Evolutionary conservation across 2,888 invertebrate genomes (phyloP).

Genomic region (Cataglyphis rosenhaueri): DNA sequence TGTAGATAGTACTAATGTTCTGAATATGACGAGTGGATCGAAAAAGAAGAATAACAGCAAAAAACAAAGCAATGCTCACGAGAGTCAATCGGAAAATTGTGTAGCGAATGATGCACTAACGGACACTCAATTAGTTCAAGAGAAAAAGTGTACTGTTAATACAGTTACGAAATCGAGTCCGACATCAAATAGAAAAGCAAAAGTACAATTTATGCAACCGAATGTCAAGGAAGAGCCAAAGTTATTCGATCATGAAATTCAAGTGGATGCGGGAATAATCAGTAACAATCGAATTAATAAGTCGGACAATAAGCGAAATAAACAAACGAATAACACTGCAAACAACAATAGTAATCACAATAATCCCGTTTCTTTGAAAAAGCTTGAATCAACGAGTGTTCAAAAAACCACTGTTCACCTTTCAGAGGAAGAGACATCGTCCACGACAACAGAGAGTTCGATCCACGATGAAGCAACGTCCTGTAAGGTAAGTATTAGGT

Average conservation of each 20-base stretch:
- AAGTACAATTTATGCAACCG: constrained; percentile 60
- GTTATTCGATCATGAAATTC: constrained; percentile 84
- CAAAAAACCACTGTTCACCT: constrained; percentile 81
- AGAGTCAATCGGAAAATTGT: constrained; percentile 64
- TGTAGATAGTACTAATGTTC: constrained; percentile 67
- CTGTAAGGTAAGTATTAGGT: constrained; percentile 63
- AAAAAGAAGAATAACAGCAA: constrained; percentile 73
- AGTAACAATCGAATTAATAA: constrained; percentile 67
- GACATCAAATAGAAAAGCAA: constrained; percentile 76
- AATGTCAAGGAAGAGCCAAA: constrained; percentile 78
- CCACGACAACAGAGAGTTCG: constrained; percentile 90
- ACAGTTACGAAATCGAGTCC: constrained; percentile 78
- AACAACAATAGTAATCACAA: constrained; percentile 71
- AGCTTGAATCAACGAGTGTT: constrained; percentile 81
- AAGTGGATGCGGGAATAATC: constrained; percentile 71
- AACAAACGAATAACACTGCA: constrained; percentile 71
- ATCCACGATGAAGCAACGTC: constrained; percentile 87
- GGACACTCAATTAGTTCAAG: constrained; percentile 68
- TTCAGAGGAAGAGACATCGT: constrained; percentile 90
- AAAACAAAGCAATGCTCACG: constrained; percentile 69
- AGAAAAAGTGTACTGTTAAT: constrained; percentile 72
- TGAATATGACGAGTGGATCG: constrained; percentile 59
- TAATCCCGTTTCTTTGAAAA: constrained; percentile 79
- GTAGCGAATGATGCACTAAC: constrained; percentile 58
- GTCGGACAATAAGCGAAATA: constrained; percentile 74